Conservation (phyloP, 2,888 invertebrate genomes). For the Diaperis boleti region DNA sequence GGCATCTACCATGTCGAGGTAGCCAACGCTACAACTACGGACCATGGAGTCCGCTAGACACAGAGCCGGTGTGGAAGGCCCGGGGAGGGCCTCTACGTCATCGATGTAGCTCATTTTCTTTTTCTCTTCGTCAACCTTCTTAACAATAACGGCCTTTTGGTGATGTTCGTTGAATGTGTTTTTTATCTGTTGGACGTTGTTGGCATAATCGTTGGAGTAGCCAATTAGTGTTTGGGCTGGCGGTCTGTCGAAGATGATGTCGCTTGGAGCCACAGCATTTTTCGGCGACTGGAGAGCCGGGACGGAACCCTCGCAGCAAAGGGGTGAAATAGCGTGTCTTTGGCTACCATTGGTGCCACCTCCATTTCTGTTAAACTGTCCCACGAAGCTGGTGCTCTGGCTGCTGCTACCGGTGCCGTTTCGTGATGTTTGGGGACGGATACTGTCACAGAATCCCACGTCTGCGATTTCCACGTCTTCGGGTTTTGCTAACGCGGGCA, state of each 20-base stretch:
- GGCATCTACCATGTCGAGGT: conserved; percentile 85
- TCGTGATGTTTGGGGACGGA: conserved; percentile 63
- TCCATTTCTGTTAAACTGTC: conserved; percentile 53
- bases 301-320: conserved; percentile 84
- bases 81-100: conserved; percentile 51
- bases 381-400: conserved; percentile 63
- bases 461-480: conserved; percentile 77
- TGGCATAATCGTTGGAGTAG: conserved; percentile 78
- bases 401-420: conserved; percentile 52
- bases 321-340: conserved; percentile 79
- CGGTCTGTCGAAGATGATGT: conserved; percentile 80
- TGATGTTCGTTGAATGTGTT: conserved; percentile 70
- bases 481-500: conserved; percentile 73
- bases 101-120: conserved; percentile 55
- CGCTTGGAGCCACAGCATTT: conserved; percentile 85
- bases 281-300: conserved; percentile 87
- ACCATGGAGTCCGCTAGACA: conserved; percentile 76
- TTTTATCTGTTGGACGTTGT: conserved; percentile 75
- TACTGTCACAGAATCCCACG: conserved; percentile 68
- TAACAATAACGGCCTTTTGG: conserved; percentile 68
- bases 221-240: conserved; percentile 80
- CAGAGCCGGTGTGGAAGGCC: conserved; percentile 51
- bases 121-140: conserved; percentile 58
- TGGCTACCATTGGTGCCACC: conserved; percentile 59
- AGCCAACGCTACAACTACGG: conserved; percentile 90